A percentile compares a stretch with the other conserved stretches of the same genome.
These are phyloP conservation scores for Phorcus lineatus DNA, from an alignment of 2,888 invertebrate genomes.

Conservation along the genomic window DNA sequence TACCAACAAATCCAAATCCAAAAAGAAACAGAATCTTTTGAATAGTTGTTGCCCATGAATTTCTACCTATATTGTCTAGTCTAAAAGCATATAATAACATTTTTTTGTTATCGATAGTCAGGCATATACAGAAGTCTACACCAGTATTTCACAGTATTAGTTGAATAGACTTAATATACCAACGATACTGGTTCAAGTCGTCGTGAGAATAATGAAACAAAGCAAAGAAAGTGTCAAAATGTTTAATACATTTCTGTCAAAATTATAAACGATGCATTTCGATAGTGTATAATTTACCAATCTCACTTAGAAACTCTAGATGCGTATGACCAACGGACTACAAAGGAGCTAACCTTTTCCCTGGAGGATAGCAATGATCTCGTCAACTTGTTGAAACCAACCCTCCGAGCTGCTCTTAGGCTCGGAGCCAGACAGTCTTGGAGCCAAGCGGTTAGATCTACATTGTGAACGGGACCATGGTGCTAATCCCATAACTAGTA, in stretches of 20 bases:
- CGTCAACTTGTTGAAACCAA: constrained; percentile 10
- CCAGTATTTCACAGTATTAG: too few relatives aligned
- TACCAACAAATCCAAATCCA: too few relatives aligned
- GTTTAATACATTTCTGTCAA: constrained; percentile 10
- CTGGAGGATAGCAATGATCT: constrained; percentile 7
- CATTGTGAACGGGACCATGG: background rate
- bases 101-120: too few relatives aligned
- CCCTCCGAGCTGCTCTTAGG: too few relatives aligned
- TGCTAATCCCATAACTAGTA: background rate
- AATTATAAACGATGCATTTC: background rate
- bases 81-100: too few relatives aligned
- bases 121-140: too few relatives aligned
- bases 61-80: too few relatives aligned
- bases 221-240: background rate
- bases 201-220: background rate
- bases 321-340: background rate
- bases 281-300: constrained; percentile 12
- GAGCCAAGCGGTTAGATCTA: background rate
- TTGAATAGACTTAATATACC: too few relatives aligned
- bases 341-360: background rate
- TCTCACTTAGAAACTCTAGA: background rate
- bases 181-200: background rate
- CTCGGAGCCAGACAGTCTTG: background rate
- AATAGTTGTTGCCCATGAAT: too few relatives aligned
- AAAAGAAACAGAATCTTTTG: too few relatives aligned